Percentiles rank a stretch among this genome's conserved stretches.
phyloP scores from a whole-genome alignment of 2,888 invertebrate genomes.

The Bibio marci region DNA sequence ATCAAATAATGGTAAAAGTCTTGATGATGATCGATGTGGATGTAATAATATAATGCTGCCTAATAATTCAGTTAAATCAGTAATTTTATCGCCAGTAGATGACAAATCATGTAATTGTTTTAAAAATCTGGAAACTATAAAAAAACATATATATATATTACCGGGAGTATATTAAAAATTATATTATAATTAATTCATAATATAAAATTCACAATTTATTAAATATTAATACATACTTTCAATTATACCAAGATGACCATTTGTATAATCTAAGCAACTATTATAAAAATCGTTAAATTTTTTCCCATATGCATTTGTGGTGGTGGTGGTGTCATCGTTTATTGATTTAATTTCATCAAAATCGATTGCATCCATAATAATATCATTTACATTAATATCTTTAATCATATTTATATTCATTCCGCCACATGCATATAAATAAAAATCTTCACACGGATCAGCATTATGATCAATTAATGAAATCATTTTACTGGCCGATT shows the following conservation, averaged over 20 bases:
- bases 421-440: constrained; percentile 8
- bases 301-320: neutral
- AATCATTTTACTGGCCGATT: constrained; percentile 8
- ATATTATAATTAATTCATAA: no score
- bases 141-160: neutral
- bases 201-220: no score
- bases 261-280: neutral
- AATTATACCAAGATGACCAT: neutral
- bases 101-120: no score
- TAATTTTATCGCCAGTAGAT: neutral
- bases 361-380: no score
- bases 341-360: no score
- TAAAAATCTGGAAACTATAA: neutral
- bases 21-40: neutral
- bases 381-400: neutral
- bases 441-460: constrained; percentile 10
- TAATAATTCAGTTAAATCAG: neutral
- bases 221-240: neutral
- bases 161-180: neutral
- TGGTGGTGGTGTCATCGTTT: neutral
- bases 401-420: constrained; percentile 6
- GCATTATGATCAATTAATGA: constrained; percentile 8
- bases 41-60: neutral
- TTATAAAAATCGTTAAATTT: neutral
- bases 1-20: constrained; percentile 1